Evolutionary conservation across 1,140 invertebrate genomes (phyloP), one percentile per base, ranked within the genome.

Genomic region (Drosophila nikananu): DNA sequence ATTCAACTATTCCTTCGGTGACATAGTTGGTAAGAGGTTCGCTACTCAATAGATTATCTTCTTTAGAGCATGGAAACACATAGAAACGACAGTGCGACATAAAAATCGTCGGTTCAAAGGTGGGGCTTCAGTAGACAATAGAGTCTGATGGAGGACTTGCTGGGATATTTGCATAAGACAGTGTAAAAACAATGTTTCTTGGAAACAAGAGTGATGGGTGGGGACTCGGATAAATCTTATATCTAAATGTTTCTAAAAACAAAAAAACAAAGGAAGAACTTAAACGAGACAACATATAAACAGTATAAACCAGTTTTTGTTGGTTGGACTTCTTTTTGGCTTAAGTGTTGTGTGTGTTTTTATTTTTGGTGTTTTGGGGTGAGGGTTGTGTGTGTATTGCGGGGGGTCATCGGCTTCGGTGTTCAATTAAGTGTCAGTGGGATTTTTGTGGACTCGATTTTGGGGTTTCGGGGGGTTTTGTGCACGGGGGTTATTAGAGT

Each of bases 231-330:
- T 71, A 67, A 80, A 83, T 72, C 84, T 87, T 87, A 87, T 42
- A 66, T 21, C 84, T 87, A 87, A 52, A 75, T 62, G 67, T 71
- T 78, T 84, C 77, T 81, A 87, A 62, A 79, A 86, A 79, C 80
- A 87, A 73, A 27, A 76, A 82, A 21, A 67, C 76, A 83, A 71
- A 77, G 58, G 67, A 52, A 84, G 86, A 77, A 78, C 84, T 89
- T 89, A 87, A 87, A 68, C 73, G 61, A 81, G 68, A 89, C 68
- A 86, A 78, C 83, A 78, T 84, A 78, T 81, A 61, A 81, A 75
- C 70, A 90, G 51, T 78, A 61, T 74, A 61, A 77, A 83, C 67
- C 66, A 83, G 63, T 86, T 65, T 74, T 77, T 75, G 51, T 73
- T 80, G 41, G 35, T 73, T 81, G 59, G 77, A 58, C 54, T 63